Percentiles rank a stretch among this genome's conserved stretches.
These are phyloP conservation scores for Oostethus manadensis DNA, from an alignment of 2,113 vertebrate genomes.

Conservation along the genomic window DNA sequence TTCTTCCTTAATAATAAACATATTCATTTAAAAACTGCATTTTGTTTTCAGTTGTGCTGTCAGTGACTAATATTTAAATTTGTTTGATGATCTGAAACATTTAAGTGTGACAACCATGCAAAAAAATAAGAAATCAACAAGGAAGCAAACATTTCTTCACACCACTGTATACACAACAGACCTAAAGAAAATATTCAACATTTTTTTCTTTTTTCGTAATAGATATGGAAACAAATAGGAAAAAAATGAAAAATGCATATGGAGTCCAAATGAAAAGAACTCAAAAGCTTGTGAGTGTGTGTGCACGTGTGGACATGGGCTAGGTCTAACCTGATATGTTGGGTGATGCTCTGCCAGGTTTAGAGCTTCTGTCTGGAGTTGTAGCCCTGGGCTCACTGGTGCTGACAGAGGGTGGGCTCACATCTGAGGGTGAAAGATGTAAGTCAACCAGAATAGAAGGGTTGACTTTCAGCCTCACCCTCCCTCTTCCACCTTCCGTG, in stretches of 20 bases:
- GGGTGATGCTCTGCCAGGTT: conserved; percentile 18
- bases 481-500: conserved; percentile 14
- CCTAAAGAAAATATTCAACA: too few species aligned
- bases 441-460: conserved; percentile 44
- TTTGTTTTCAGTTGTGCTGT: too few species aligned
- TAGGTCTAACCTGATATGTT: conserved; percentile 48
- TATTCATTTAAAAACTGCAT: too few species aligned
- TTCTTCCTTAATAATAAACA: too few species aligned
- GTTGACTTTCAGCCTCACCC: conserved; percentile 50
- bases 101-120: too few species aligned
- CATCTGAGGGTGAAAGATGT: neutral
- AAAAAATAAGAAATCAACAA: too few species aligned
- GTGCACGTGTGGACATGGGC: neutral
- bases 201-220: too few species aligned
- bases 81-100: too few species aligned
- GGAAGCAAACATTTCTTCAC: too few species aligned
- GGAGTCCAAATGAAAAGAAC: neutral
- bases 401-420: neutral
- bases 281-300: neutral
- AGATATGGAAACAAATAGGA: neutral
- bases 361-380: conserved; percentile 34
- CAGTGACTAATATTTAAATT: too few species aligned
- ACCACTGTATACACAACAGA: too few species aligned
- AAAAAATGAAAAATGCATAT: neutral
- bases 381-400: conserved; percentile 3